Base-by-base conservation (phyloP, 2,113 vertebrate genomes). In the Periophthalmus modestus region DNA sequence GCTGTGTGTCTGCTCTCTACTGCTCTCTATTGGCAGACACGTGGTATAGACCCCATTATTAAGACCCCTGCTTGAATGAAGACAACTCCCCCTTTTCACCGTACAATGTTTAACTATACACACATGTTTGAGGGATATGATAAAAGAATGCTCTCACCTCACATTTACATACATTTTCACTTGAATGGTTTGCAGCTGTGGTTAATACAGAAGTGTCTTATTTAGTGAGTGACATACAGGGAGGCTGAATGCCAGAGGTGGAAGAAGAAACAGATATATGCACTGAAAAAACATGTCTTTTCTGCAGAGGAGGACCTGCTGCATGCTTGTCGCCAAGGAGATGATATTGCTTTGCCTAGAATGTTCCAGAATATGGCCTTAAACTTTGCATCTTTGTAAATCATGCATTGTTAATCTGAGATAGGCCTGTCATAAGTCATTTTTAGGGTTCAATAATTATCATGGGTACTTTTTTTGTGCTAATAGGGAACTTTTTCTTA, bases 21-120 rank as follows among this genome's bases (percentile, higher is more conserved):
- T 84, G 87, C 88, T 88, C 77, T 83, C 85, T 72, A 72, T 84
- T 88, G 90, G 79, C 73, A 75, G 71, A 55, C 70, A 78, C 15
- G 24, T 16, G 24, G 78, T 66, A 92, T 19, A 80, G 70, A 75
- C 78, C 48, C 59, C 59, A 66, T 70, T 57, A 57, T 19, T 33
- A 72, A 79, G 75, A 81, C 36, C 18, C 48, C 18, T 34, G 9
- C 7, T 48, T 75, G 23, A 7, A 19, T 72, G 59, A 62, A 28
- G 57, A 23, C n/a, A 23, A 21, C 24, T 21, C 47, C 50, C 19
- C 50, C 18, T 16, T 34, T 15, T 4, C 39, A 23, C 46, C 46
- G 55, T 69, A 52, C 57, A 72, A 63, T 19, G 59, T 73, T 73
- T 50, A 66, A 65, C 69, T 65, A 69, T 12, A 11, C 43, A 59